phyloP scores from a whole-genome alignment of 2,113 vertebrate genomes.

The Speoplatyrhinus poulsoni region DNA sequence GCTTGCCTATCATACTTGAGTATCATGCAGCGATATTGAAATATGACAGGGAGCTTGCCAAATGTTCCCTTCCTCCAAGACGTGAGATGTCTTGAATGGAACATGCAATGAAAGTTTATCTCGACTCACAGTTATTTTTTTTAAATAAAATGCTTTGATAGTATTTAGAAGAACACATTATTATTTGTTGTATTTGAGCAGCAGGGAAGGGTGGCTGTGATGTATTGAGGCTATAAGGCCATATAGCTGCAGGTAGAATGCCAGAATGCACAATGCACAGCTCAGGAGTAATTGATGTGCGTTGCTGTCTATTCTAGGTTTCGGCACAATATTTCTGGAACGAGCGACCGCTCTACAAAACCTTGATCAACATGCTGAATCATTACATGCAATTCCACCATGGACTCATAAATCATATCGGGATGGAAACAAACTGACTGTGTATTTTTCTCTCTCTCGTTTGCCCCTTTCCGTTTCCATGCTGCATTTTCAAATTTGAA shows the following conservation, averaged over 20 bases:
- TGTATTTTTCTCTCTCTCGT: background rate
- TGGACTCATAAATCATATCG: constrained; percentile 64
- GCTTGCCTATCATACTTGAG: constrained; percentile 80
- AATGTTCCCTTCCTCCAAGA: constrained; percentile 32
- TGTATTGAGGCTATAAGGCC: constrained; percentile 20
- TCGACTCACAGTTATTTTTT: too few species aligned
- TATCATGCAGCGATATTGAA: constrained; percentile 82
- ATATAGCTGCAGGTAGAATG: constrained; percentile 29
- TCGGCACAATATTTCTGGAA: constrained; percentile 60
- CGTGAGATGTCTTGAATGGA: constrained; percentile 27
- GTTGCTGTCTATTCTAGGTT: constrained; percentile 55
- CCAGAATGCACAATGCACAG: constrained; percentile 49
- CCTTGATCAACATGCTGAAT: constrained; percentile 69
- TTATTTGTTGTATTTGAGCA: constrained; percentile 20
- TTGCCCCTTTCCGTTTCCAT: constrained; percentile 7
- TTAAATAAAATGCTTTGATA: background rate
- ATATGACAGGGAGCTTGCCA: constrained; percentile 71
- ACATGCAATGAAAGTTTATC: constrained; percentile 3
- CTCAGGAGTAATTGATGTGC: constrained; percentile 58
- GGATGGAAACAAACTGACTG: constrained; percentile 16
- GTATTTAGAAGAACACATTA: background rate
- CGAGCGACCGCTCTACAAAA: constrained; percentile 36
- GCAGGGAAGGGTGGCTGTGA: constrained; percentile 24
- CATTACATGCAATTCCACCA: constrained; percentile 63
- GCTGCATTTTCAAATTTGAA: constrained; percentile 40